Conservation (phyloP, 2,888 invertebrate species). For the Scotopteryx bipunctaria region DNA sequence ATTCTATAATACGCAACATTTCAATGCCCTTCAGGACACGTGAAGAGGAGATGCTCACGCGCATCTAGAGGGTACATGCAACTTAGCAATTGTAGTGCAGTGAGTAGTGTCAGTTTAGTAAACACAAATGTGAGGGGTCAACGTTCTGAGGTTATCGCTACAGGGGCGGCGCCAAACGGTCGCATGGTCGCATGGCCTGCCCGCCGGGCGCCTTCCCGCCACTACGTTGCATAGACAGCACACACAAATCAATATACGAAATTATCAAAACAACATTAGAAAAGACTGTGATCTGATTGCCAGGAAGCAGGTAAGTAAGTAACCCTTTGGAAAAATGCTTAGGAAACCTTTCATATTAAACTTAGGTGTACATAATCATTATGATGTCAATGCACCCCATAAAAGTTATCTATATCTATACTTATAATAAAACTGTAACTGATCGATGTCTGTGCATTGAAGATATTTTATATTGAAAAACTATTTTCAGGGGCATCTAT, state of each 20-base stretch:
- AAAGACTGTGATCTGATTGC: too few species aligned
- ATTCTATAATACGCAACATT: not conserved
- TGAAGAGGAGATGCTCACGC: slow-evolving; percentile 23
- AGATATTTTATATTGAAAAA: too few species aligned
- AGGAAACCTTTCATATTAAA: too few species aligned
- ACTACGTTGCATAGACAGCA: slow-evolving; percentile 28
- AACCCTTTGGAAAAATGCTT: too few species aligned
- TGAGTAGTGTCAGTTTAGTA: slow-evolving; percentile 65
- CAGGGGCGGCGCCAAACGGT: slow-evolving; percentile 76
- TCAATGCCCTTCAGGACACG: slow-evolving; percentile 26
- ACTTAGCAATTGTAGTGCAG: slow-evolving; percentile 47
- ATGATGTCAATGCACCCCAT: too few species aligned
- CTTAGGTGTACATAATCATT: too few species aligned
- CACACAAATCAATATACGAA: not conserved
- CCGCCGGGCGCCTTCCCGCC: slow-evolving; percentile 33
- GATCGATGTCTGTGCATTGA: too few species aligned
- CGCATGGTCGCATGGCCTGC: slow-evolving; percentile 54
- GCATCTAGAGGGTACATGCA: slow-evolving; percentile 43
- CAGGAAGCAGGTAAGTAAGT: too few species aligned
- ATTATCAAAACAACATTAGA: too few species aligned
- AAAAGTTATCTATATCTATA: too few species aligned
- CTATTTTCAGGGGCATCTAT: too few species aligned
- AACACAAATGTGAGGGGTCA: slow-evolving; percentile 76
- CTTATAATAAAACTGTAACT: too few species aligned
- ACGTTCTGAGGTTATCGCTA: slow-evolving; percentile 77